A percentile compares a stretch with the other conserved stretches of the same genome.
Evolutionary conservation across 2,113 vertebrate species (phyloP).

Genomic region (Hiodon tergisus): DNA sequence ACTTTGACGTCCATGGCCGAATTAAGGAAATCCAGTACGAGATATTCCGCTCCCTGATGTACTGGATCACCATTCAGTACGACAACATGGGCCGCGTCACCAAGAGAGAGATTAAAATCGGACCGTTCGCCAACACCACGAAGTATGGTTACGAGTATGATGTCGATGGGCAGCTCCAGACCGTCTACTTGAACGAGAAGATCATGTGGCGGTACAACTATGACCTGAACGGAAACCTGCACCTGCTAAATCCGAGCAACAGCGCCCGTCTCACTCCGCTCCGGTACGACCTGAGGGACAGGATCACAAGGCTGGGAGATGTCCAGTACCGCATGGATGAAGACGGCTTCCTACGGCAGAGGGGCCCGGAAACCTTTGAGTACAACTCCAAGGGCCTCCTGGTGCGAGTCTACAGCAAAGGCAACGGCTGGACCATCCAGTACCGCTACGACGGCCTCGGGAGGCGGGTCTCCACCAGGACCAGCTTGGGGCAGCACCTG

Average conservation of each 20-base stretch:
- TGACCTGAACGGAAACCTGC: slow-evolving; percentile 94
- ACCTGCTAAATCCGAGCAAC: slow-evolving; percentile 85
- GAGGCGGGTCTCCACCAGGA: slow-evolving; percentile 86
- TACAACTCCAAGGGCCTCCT: slow-evolving; percentile 95
- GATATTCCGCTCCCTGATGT: slow-evolving; percentile 93
- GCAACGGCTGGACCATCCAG: slow-evolving; percentile 86
- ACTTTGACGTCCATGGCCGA: slow-evolving; percentile 89
- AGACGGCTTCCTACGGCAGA: slow-evolving; percentile 88
- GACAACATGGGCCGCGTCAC: slow-evolving; percentile 89
- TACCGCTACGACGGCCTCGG: slow-evolving; percentile 93
- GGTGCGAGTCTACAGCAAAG: slow-evolving; percentile 91
- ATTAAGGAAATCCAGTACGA: slow-evolving; percentile 98
- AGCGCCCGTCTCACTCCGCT: slow-evolving; percentile 81
- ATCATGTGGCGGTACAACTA: slow-evolving; percentile 97
- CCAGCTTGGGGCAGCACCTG: slow-evolving; percentile 84
- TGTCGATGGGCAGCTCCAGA: slow-evolving; percentile 91
- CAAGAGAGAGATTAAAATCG: slow-evolving; percentile 92
- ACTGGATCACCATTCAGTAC: slow-evolving; percentile 97
- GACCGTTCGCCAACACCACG: slow-evolving; percentile 96
- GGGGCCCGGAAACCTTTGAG: slow-evolving; percentile 90
- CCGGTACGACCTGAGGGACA: slow-evolving; percentile 88
- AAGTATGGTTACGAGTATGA: slow-evolving; percentile 94
- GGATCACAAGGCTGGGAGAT: slow-evolving; percentile 93
- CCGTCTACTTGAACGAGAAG: slow-evolving; percentile 91
- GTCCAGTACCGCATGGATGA: slow-evolving; percentile 93